Percentiles rank a stretch among this genome's conserved stretches.
These are phyloP conservation scores for Crypturellus undulatus DNA, from an alignment of 2,113 vertebrate species.

Conservation along the genomic window DNA sequence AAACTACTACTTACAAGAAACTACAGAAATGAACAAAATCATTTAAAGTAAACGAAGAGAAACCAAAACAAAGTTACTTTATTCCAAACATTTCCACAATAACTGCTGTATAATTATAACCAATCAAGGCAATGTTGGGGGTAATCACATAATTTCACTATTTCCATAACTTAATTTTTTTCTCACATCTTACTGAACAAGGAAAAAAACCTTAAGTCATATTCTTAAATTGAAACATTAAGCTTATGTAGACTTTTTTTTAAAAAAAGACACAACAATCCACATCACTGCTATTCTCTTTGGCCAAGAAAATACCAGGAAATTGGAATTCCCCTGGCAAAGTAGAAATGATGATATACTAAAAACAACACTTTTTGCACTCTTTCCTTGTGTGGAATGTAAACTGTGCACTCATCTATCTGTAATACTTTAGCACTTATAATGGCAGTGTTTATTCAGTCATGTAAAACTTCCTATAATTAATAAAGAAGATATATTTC, in stretches of 20 bases:
- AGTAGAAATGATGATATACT: background rate
- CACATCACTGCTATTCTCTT: background rate
- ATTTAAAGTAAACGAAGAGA: background rate
- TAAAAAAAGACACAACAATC: background rate
- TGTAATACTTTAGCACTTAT: background rate
- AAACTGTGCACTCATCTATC: background rate
- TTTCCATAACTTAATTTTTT: background rate
- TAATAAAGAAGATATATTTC: background rate
- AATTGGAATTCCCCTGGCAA: background rate
- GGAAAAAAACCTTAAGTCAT: background rate
- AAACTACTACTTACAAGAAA: background rate
- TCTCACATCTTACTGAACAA: background rate
- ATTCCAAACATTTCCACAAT: background rate
- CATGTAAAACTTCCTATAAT: fast-evolving
- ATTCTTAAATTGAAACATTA: background rate
- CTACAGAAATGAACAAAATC: background rate
- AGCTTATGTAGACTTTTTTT: no score
- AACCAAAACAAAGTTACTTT: background rate
- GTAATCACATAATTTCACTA: background rate
- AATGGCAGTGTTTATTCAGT: background rate
- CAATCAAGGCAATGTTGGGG: background rate
- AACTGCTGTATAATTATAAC: background rate
- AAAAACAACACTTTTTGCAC: background rate
- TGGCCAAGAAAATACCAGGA: background rate
- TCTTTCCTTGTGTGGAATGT: background rate